phyloP scores from a whole-genome alignment of 2,113 vertebrate genomes.

The Antigone vipio region DNA sequence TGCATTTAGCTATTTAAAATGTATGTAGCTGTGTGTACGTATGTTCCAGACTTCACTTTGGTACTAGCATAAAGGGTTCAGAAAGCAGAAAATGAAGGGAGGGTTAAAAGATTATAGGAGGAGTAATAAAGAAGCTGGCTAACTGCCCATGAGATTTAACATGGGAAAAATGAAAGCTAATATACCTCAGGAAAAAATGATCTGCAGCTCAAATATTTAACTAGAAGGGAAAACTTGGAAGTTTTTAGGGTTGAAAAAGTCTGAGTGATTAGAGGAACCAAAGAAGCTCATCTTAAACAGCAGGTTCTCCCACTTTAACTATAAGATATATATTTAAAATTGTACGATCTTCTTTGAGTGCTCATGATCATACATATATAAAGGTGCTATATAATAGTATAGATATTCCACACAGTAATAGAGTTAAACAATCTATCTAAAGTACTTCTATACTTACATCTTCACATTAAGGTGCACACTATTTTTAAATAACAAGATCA shows the following conservation, averaged over 20 bases:
- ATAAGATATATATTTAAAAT: neutral
- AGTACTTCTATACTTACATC: neutral
- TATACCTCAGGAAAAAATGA: neutral
- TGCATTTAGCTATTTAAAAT: neutral
- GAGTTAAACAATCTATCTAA: neutral
- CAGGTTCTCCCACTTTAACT: neutral
- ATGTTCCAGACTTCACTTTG: neutral
- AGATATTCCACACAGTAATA: neutral
- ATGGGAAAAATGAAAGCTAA: constrained; percentile 22
- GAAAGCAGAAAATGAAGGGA: neutral
- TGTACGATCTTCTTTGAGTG: neutral
- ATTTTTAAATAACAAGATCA: neutral
- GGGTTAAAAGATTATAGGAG: neutral
- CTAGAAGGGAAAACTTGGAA: neutral
- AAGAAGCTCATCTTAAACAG: neutral
- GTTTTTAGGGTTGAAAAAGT: neutral
- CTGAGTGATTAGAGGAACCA: neutral
- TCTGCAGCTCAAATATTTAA: constrained; percentile 23
- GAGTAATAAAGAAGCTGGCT: neutral
- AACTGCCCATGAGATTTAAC: constrained; percentile 1
- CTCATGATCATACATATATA: neutral
- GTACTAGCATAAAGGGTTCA: neutral
- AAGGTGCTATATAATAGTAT: neutral
- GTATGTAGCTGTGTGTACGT: neutral
- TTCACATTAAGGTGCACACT: neutral